Evolutionary conservation across 2,888 invertebrate genomes (phyloP), one percentile per base, ranked within the genome.

Genomic region (Pheosia tremula): DNA sequence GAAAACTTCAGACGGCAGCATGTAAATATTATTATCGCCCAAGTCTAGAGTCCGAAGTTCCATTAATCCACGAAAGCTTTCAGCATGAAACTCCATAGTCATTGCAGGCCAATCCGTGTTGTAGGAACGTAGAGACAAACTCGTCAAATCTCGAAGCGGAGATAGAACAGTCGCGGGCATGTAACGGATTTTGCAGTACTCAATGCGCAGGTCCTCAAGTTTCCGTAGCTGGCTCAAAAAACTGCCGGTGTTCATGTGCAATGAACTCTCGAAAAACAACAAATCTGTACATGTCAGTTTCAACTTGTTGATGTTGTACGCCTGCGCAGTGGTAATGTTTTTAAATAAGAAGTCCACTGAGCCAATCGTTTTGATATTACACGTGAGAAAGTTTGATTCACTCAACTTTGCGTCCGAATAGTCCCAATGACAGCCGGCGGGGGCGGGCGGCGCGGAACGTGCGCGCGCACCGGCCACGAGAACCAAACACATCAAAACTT

Each of bases 31-130:
- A 86, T 97, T 97, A 80, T 96, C 96, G 56, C 95, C 96, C 63
- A 97, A 93, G 86, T 97, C 96, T 72, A 97, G 89, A 61, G 94
- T 92, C 62, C 96, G 94, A 58, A 97, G 92, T 82, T 96, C 95
- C 80, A 95, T 94, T 75, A 97, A 89, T 50, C 96, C 95, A 71
- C 96, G 94, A 74, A 97, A 95, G 83, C 96, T 96, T 85, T 96
- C 96, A 57, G 96, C 94, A 79, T 96, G 95, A 70, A 97, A 93
- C 81, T 97, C 96, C 95, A 96, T 96, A 71, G 96, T 96, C 95
- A 96, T 96, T 43, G 96, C 95, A 49, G 96, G 96, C 97, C 97
- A 97, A 83, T 97, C 96, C 57, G 95, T 96, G 85, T 97, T 97
- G 83, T 95, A 96, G 49, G 97, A 97, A 64, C 96, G 95, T 65